phyloP scores from a whole-genome alignment of 2,113 vertebrate genomes.

The Naja naja region DNA sequence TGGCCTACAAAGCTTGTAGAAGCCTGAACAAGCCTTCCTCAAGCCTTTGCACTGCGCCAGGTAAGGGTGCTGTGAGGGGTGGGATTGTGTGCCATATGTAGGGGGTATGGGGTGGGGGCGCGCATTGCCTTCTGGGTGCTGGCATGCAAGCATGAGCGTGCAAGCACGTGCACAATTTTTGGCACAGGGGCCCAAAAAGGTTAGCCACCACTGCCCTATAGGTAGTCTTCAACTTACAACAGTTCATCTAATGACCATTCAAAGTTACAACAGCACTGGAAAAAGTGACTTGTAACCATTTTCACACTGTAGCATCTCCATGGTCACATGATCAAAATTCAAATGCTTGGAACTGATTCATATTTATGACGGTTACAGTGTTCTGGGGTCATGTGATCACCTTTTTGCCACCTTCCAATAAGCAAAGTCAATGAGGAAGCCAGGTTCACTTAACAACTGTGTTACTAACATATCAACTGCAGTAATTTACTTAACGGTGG shows the following conservation, averaged over 20 bases:
- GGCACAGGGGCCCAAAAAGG: no score
- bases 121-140: no score
- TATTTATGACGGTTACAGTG: neutral
- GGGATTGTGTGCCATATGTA: no score
- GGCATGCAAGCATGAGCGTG: no score
- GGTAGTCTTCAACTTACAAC: neutral
- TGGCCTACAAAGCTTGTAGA: no score
- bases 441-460: neutral
- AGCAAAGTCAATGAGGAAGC: no score
- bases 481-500: neutral
- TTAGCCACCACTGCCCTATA: no score
- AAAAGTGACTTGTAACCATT: neutral
- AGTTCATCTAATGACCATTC: neutral
- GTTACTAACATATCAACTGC: neutral
- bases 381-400: neutral
- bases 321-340: neutral
- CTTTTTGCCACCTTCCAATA: neutral
- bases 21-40: no score
- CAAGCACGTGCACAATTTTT: no score
- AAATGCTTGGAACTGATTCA: neutral
- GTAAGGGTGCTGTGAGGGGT: no score
- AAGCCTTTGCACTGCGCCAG: no score
- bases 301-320: neutral
- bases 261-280: neutral
- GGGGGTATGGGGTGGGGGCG: no score